A percentile compares a stretch with the other conserved stretches of the same genome.
Conservation (phyloP, 2,888 invertebrate species). For the Aleiodes leptofemur region DNA sequence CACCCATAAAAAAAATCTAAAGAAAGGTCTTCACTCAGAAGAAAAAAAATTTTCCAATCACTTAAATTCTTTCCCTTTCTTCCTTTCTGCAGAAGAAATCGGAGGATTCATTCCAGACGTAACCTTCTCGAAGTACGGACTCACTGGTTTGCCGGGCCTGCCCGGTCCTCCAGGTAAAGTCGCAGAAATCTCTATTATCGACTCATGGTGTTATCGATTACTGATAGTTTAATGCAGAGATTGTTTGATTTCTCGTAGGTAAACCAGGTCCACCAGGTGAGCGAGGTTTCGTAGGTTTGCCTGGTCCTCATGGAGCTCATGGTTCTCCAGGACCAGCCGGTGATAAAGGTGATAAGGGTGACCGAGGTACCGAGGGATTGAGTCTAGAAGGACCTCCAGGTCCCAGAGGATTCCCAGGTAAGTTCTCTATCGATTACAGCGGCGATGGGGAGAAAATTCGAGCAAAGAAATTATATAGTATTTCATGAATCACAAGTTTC, state of each 20-base stretch:
- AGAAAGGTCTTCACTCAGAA: too few species aligned
- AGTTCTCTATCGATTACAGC: neutral
- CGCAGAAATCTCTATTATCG: conserved; percentile 60
- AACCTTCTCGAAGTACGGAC: conserved; percentile 83
- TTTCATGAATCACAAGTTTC: too few species aligned
- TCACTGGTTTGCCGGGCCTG: conserved; percentile 83
- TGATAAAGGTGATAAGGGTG: conserved; percentile 85
- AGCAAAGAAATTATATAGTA: too few species aligned
- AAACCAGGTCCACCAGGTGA: conserved; percentile 83
- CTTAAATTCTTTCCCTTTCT: neutral
- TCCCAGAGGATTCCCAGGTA: conserved; percentile 64
- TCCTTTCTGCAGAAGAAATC: conserved; percentile 76
- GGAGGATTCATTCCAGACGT: conserved; percentile 81
- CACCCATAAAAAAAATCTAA: too few species aligned
- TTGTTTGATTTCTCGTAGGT: conserved; percentile 73
- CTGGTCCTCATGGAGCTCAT: conserved; percentile 79
- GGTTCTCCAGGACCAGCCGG: conserved; percentile 81
- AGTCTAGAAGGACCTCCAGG: conserved; percentile 86
- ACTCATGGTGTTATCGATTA: conserved; percentile 74
- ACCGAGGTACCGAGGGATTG: conserved; percentile 82
- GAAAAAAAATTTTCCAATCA: neutral
- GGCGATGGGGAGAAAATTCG: too few species aligned
- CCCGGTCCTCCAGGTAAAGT: conserved; percentile 82
- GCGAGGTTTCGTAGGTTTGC: conserved; percentile 81
- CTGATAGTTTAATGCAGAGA: conserved; percentile 35